Evolutionary conservation across 1,140 invertebrate species (phyloP).

Genomic region (Drosophila parabipectinata): DNA sequence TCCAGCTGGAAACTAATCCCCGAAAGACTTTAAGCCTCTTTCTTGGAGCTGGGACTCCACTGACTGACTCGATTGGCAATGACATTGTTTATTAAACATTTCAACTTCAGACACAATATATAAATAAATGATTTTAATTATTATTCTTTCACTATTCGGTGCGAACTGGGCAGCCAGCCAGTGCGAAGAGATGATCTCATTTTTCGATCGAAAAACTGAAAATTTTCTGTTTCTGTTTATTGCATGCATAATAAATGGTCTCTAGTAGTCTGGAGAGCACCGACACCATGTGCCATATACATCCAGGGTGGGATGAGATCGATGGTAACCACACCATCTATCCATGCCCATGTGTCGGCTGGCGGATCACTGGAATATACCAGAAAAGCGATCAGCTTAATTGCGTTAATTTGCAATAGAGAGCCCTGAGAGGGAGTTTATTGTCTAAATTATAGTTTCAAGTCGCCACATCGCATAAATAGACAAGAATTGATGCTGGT

Average conservation of each 20-base stretch:
- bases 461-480: slow-evolving; percentile 17
- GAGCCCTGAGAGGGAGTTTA: slow-evolving; percentile 13
- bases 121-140: slow-evolving; percentile 78
- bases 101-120: slow-evolving; percentile 55
- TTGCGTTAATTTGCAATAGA: slow-evolving; percentile 45
- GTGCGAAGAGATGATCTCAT: slow-evolving; percentile 62
- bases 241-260: slow-evolving; percentile 77
- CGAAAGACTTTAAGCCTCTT: slow-evolving; percentile 50
- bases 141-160: slow-evolving; percentile 54
- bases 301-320: neutral
- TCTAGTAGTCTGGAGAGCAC: slow-evolving; percentile 47
- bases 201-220: slow-evolving; percentile 76
- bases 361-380: slow-evolving; percentile 31
- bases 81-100: slow-evolving; percentile 78
- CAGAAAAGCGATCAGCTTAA: slow-evolving; percentile 47
- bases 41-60: slow-evolving; percentile 10
- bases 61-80: slow-evolving; percentile 42
- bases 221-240: slow-evolving; percentile 66
- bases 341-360: slow-evolving; percentile 2
- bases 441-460: slow-evolving; percentile 11
- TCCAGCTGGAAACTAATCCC: slow-evolving; percentile 54
- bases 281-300: slow-evolving; percentile 15
- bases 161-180: neutral
- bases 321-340: slow-evolving; percentile 11
- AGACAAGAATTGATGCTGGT: slow-evolving; percentile 15